Conservation (phyloP, 2,113 vertebrate species). For the Prinia subflava region DNA sequence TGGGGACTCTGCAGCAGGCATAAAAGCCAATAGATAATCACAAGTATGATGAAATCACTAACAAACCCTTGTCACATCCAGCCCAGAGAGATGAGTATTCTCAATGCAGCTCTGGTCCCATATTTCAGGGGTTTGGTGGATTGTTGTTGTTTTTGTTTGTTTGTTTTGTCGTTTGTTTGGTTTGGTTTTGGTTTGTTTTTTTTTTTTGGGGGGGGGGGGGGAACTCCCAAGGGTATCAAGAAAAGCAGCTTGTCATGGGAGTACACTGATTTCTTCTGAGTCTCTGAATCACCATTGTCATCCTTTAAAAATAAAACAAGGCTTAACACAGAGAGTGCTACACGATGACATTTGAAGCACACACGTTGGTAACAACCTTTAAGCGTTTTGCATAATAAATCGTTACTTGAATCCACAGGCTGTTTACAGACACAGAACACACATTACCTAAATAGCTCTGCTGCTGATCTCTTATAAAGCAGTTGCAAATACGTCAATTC, state of each 20-base stretch:
- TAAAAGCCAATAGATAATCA: neutral
- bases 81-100: neutral
- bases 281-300: neutral
- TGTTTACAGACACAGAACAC: neutral
- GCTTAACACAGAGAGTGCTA: neutral
- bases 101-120: neutral
- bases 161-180: neutral
- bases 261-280: neutral
- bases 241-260: neutral
- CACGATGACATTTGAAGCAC: neutral
- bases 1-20: neutral
- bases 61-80: neutral
- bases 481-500: neutral
- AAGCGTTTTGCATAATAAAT: neutral
- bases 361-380: neutral
- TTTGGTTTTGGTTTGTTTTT: neutral
- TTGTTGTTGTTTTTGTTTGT: too few species aligned
- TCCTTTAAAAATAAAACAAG: neutral
- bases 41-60: neutral
- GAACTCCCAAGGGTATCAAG: neutral
- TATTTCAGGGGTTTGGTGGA: neutral
- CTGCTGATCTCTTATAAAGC: neutral
- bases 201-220: fast-evolving
- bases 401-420: neutral
- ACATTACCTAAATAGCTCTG: neutral